Evolutionary conservation across 2,113 vertebrate species (phyloP), one percentile per base, ranked within the genome.

Genomic region (Bujurquina vittata): DNA sequence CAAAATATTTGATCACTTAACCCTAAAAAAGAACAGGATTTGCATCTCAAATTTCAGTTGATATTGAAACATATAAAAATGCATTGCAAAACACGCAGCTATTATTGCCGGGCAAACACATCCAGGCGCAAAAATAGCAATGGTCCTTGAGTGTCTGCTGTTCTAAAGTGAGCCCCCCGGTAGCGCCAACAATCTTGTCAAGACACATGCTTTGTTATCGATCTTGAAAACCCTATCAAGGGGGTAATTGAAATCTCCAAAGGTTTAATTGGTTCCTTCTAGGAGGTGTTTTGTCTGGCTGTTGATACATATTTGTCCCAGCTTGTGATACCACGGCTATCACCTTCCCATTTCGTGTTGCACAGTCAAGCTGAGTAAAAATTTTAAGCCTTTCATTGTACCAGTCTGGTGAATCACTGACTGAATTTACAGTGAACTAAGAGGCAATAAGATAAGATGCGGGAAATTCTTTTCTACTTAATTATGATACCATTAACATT

Each of bases 201-300:
- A 81, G 82, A 84, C 69, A 81, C 88, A 83, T 46, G 49, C 75
- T 78, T 57, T 20, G 79, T 83, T 91, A 92, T 94, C 10, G 90
- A 93, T 92, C 89, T 63, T 75, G 88, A 90, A 89, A 88, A 86
- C 74, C 77, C 85, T 77, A 90, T 91, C 75, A 89, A 80, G 84
- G 87, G 61, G 83, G 88, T 93, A 94, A 94, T 92, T 94, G 92
- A 94, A 94, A 93, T 92, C 87, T 93, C 92, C 58, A 81, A 75
- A 84, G 90, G 81, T 92, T 90, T 94, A 92, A 94, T 88, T 94
- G 92, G 86, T 91, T 93, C 77, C 86, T 75, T 81, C 59, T 69
- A 7, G 58, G 72, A 88, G 77, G 77, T 79, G 69, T 87, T 83
- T 73, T 63, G 84, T 83, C 77, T 80, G 78, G 35, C 37, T 1